Percentiles rank a stretch among this genome's conserved stretches.
These are phyloP conservation scores for Conopomorpha cramerella DNA, from an alignment of 1,140 invertebrate genomes.

Conservation along the genomic window DNA sequence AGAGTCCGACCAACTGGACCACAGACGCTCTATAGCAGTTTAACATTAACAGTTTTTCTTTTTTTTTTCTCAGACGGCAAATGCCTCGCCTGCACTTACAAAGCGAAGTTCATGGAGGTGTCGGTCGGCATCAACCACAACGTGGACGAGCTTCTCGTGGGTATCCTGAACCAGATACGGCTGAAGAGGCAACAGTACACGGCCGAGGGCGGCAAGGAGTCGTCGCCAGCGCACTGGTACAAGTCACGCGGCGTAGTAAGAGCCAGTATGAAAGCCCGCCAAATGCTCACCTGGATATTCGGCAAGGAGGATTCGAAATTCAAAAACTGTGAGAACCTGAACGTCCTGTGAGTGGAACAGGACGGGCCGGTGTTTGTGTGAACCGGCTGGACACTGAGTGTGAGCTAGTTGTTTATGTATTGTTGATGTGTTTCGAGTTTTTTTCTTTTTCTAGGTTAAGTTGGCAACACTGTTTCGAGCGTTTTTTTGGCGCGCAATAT, in stretches of 20 bases:
- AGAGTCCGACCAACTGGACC: too few species aligned
- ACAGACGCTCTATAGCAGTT: too few species aligned
- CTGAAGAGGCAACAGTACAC: slow-evolving; percentile 72
- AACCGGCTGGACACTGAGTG: slow-evolving; percentile 9
- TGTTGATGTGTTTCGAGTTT: too few species aligned
- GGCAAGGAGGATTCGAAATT: slow-evolving; percentile 89
- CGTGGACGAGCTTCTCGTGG: slow-evolving; percentile 84
- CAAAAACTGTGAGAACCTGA: slow-evolving; percentile 88
- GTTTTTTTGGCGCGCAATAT: too few species aligned
- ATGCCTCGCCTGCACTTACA: slow-evolving; percentile 82
- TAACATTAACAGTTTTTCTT: too few species aligned
- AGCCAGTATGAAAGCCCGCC: slow-evolving; percentile 85
- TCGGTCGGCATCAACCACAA: slow-evolving; percentile 91
- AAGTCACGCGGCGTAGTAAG: slow-evolving; percentile 80
- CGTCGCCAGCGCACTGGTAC: slow-evolving; percentile 75
- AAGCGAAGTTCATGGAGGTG: slow-evolving; percentile 87
- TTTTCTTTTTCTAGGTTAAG: too few species aligned
- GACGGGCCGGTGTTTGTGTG: slow-evolving; percentile 52
- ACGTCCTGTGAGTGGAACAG: slow-evolving; percentile 71
- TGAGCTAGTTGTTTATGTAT: too few species aligned
- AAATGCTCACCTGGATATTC: slow-evolving; percentile 88
- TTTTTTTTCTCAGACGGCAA: slow-evolving; percentile 74
- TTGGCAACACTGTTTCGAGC: too few species aligned
- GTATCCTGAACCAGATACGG: slow-evolving; percentile 71
- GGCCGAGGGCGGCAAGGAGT: slow-evolving; percentile 59